Percentiles rank a stretch among this genome's conserved stretches.
These are phyloP conservation scores for Kryptopterus vitreolus DNA, from an alignment of 2,797 vertebrate genomes.

Conservation along the genomic window DNA sequence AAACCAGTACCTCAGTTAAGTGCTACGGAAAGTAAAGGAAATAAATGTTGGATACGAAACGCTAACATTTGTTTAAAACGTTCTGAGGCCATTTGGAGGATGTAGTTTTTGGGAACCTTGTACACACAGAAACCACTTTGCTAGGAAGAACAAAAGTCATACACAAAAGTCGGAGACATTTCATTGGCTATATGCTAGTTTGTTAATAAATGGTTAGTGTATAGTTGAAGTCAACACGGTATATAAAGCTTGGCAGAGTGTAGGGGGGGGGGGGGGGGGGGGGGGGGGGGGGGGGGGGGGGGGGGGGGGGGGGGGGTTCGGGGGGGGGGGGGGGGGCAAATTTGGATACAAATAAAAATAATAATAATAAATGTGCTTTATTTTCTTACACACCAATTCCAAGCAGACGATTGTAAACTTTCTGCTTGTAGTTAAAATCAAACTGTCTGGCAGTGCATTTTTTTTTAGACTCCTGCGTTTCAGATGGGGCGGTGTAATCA, in stretches of 20 bases:
- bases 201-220: background rate
- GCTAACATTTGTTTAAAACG: background rate
- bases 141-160: background rate
- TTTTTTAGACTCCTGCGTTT: background rate
- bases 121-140: background rate
- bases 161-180: too few species aligned
- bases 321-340: background rate
- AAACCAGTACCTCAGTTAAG: background rate
- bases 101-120: background rate
- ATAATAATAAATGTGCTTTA: background rate
- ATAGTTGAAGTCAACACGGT: background rate
- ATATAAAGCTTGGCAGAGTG: background rate
- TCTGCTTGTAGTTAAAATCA: background rate
- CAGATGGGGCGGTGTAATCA: background rate
- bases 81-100: background rate
- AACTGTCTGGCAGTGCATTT: background rate
- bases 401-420: background rate
- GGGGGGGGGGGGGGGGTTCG: background rate
- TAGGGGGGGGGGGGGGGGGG: background rate
- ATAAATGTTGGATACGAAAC: background rate
- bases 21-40: background rate
- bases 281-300: too few species aligned
- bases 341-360: background rate
- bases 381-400: background rate
- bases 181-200: background rate